Base-by-base conservation (phyloP, 2,113 vertebrate species). In the Hypomesus transpacificus region DNA sequence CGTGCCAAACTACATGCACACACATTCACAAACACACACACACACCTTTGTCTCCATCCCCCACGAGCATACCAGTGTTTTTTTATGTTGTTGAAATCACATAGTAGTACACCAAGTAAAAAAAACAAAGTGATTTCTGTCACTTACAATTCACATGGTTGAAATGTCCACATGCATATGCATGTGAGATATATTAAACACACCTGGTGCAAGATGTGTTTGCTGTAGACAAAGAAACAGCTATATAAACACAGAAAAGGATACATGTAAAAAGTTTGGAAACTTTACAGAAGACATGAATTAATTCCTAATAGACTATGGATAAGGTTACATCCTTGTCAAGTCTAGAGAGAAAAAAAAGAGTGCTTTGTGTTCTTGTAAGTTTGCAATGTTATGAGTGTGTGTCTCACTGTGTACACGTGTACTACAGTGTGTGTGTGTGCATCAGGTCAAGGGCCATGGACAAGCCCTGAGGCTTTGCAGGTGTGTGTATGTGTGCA, bases 401-500 rank as follows among this genome's bases (percentile, higher is more conserved):
- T 69, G 67, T 58, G 28, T 69, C 52, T 31, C 52, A 24, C 1
- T 68, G 67, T 57, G 69, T 63, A 50, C 66, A 21, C 26, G 70
- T 62, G 69, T 66, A 51, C 50, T 57, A 18, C 51, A 24, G 24
- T 61, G 50, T 56, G 59, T 51, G 69, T 69, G 31, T 57, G 63
- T 74, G 69, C 69, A 52, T 70, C 68, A 1, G 9, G 76, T 17
- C 34, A 54, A 77, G 80, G 81, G 79, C 74, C 82, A 84, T 75
- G 81, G 84, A 82, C 84, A 39, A 69, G 66, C 86, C 90, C 88
- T 13, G 77, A 82, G 88, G 89, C 88, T 18, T 69, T 87, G 85
- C 91, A 91, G 88, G 89, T 92, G 91, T 88, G 74, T 72, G 71
- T 59, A 61, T 26, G 51, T 21, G 75, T 75, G 68, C 78, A 71